phyloP scores from a whole-genome alignment of 2,113 vertebrate species.

The Sinosuthora webbiana region DNA sequence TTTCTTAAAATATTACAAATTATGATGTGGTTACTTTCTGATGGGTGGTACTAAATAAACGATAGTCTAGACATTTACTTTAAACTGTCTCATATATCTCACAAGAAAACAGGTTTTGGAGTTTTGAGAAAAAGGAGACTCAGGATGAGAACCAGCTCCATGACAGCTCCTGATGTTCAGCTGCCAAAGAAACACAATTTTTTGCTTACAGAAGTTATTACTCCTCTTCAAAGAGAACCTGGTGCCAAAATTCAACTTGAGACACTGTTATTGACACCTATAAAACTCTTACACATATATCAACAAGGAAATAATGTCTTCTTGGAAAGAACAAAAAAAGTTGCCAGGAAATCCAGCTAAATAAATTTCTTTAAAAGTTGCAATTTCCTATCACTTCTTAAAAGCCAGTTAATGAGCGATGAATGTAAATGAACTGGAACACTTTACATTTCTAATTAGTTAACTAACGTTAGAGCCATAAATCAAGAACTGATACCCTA shows the following conservation, averaged over 20 bases:
- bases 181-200: not conserved
- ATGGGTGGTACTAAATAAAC: not conserved
- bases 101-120: not conserved
- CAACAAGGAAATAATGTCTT: not conserved
- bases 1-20: not conserved
- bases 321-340: not conserved
- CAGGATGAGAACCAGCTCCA: not conserved
- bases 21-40: not conserved
- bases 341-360: not conserved
- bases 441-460: constrained; percentile 35
- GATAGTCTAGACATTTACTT: not conserved
- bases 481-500: constrained; percentile 17
- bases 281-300: not conserved
- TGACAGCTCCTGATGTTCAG: not conserved
- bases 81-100: not conserved
- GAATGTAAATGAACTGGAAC: not conserved
- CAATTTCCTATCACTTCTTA: not conserved
- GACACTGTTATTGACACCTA: accelerated
- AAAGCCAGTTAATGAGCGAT: not conserved
- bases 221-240: not conserved
- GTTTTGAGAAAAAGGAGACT: not conserved
- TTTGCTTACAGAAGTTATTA: not conserved
- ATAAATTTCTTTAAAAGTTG: not conserved
- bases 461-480: not conserved
- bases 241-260: not conserved